phyloP scores from a whole-genome alignment of 2,797 vertebrate genomes.

The Chelon labrosus region DNA sequence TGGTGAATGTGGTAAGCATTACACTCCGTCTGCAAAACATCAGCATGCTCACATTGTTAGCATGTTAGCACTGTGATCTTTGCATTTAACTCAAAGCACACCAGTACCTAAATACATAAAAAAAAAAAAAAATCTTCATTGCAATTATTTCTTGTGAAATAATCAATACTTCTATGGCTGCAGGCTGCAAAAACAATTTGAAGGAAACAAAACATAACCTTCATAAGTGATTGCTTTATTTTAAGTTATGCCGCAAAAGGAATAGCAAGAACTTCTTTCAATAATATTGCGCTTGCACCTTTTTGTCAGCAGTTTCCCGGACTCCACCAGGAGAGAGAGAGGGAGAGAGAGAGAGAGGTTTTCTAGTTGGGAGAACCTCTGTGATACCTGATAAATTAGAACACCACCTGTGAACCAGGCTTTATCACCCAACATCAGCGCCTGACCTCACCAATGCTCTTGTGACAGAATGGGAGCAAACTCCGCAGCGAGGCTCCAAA shows the following conservation, averaged over 20 bases:
- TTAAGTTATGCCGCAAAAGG: neutral
- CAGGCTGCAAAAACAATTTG: neutral
- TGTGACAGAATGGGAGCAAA: constrained; percentile 19
- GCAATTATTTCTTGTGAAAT: neutral
- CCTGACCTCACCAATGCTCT: constrained; percentile 15
- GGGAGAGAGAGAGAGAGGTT: neutral
- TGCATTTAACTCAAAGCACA: too few relatives aligned
- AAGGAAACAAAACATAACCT: neutral
- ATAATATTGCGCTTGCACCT: neutral
- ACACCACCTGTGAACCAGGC: neutral
- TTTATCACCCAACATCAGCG: constrained; percentile 29
- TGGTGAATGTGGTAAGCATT: too few relatives aligned
- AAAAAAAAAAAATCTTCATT: neutral
- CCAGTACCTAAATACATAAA: too few relatives aligned
- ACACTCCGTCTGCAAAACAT: too few relatives aligned
- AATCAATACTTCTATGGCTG: too few relatives aligned
- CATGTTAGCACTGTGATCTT: too few relatives aligned
- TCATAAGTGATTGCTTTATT: neutral
- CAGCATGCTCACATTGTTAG: too few relatives aligned
- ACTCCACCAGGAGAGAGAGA: too few relatives aligned
- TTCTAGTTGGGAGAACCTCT: neutral
- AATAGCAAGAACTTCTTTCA: neutral
- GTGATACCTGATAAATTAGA: constrained; percentile 17
- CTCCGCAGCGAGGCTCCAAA: constrained; percentile 6
- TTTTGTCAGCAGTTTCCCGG: neutral